Evolutionary conservation across 2,888 invertebrate species (phyloP).

Genomic region (Ptilodon capucinus): DNA sequence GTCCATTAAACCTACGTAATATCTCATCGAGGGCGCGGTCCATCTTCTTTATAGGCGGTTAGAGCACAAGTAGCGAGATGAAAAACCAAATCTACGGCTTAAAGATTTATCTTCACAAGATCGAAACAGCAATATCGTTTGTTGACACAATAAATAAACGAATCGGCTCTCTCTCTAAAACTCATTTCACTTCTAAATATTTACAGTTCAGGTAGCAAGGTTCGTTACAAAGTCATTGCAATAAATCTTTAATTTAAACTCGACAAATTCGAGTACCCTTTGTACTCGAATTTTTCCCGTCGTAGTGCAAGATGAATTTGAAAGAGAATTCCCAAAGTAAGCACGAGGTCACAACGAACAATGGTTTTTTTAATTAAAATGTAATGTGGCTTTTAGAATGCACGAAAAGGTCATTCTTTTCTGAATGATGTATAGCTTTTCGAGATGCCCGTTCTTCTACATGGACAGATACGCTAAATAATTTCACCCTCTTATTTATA

Average conservation of each 20-base stretch:
- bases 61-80: slow-evolving; percentile 25
- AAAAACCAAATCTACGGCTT: slow-evolving; percentile 17
- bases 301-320: slow-evolving; percentile 31
- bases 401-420: slow-evolving; percentile 7
- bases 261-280: slow-evolving; percentile 34
- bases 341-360: slow-evolving; percentile 32
- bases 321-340: slow-evolving; percentile 33
- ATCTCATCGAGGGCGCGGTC: slow-evolving; percentile 23
- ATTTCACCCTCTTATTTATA: too few species aligned
- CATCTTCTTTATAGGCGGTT: slow-evolving; percentile 33
- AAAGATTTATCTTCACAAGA: slow-evolving; percentile 6
- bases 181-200: slow-evolving; percentile 6
- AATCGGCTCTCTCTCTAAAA: slow-evolving; percentile 3
- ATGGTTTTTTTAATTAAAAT: slow-evolving; percentile 40
- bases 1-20: slow-evolving; percentile 24
- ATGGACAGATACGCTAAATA: too few species aligned
- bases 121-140: not conserved
- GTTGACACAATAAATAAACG: not conserved
- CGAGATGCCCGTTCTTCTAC: too few species aligned
- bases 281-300: too few species aligned
- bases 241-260: slow-evolving; percentile 40
- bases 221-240: slow-evolving; percentile 18
- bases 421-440: not conserved
- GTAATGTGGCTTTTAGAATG: slow-evolving; percentile 24
- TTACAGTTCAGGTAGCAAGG: slow-evolving; percentile 11